Conservation (phyloP, 92 coral and sea anemone genomes). For the Palythoa grandiflora region DNA sequence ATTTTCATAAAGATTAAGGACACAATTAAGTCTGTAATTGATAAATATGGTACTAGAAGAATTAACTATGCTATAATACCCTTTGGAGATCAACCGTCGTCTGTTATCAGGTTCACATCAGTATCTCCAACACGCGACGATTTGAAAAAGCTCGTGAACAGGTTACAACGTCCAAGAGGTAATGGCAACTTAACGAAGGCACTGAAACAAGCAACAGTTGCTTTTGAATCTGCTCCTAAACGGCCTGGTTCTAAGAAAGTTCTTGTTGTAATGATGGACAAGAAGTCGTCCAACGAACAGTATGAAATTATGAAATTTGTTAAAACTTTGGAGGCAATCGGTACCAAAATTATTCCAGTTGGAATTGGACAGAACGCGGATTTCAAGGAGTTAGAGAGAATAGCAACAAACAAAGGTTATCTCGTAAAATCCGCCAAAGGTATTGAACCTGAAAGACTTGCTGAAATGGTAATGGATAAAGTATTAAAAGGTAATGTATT, state of each 20-base stretch:
- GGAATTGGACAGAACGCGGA: constrained; percentile 81
- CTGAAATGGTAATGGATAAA: constrained; percentile 75
- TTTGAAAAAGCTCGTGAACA: constrained; percentile 48
- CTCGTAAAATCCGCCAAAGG: constrained; percentile 68
- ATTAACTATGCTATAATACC: constrained; percentile 30
- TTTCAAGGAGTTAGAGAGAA: constrained; percentile 63
- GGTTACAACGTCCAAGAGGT: constrained; percentile 58
- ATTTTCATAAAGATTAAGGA: constrained; percentile 71
- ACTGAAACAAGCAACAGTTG: constrained; percentile 67
- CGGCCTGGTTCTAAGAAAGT: constrained; percentile 76
- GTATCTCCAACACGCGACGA: constrained; percentile 19
- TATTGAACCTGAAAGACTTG: constrained; percentile 71
- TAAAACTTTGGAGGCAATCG: constrained; percentile 58
- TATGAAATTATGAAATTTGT: constrained; percentile 66
- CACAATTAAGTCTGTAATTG: constrained; percentile 70
- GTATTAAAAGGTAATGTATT: constrained; percentile 72
- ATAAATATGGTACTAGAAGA: constrained; percentile 53
- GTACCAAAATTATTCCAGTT: constrained; percentile 79
- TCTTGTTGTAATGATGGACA: constrained; percentile 85
- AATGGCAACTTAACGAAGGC: constrained; percentile 73
- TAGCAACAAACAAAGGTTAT: constrained; percentile 82
- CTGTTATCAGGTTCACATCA: background rate
- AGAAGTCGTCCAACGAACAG: constrained; percentile 63
- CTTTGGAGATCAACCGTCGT: background rate
- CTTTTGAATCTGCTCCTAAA: constrained; percentile 53